These are phyloP conservation scores for Callyntrura guangdongensis DNA, from an alignment of 2,888 invertebrate genomes.

Conservation along the genomic window DNA sequence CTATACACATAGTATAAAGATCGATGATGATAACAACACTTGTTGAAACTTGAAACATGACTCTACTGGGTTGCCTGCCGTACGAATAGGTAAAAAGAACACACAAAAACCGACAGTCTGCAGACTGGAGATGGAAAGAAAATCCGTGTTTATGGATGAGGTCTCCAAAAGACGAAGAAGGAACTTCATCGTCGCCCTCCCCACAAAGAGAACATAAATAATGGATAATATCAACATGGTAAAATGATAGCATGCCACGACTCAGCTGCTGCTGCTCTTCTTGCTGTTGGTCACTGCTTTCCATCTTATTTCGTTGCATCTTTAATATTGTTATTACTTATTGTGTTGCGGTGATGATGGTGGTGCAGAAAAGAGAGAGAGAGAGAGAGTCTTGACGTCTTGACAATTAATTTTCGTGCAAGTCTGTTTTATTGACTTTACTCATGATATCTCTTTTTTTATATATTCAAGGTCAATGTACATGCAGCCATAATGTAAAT, in stretches of 20 bases:
- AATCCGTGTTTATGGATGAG: neutral
- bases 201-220: conserved; percentile 2
- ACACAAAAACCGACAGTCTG: conserved; percentile 46
- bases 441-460: conserved; percentile 68
- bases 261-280: conserved; percentile 21
- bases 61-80: conserved; percentile 28
- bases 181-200: neutral
- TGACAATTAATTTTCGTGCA: conserved; percentile 71
- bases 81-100: neutral
- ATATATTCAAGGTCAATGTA: conserved; percentile 70
- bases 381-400: conserved; percentile 15
- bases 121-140: neutral
- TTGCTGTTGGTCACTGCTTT: neutral
- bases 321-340: conserved; percentile 19
- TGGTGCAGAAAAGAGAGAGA: conserved; percentile 50
- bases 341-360: neutral
- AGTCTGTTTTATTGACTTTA: conserved; percentile 72
- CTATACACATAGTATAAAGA: conserved; percentile 25
- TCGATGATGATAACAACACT: conserved; percentile 40
- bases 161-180: conserved; percentile 3
- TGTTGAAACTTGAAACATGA: conserved; percentile 51
- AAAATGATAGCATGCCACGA: neutral
- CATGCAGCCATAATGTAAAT: neutral
- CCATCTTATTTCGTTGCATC: conserved; percentile 38
- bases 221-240: conserved; percentile 25